A percentile compares a stretch with the other conserved stretches of the same genome.
These are phyloP conservation scores for Acronicta leporina DNA, from an alignment of 2,888 invertebrate species.

Conservation along the genomic window DNA sequence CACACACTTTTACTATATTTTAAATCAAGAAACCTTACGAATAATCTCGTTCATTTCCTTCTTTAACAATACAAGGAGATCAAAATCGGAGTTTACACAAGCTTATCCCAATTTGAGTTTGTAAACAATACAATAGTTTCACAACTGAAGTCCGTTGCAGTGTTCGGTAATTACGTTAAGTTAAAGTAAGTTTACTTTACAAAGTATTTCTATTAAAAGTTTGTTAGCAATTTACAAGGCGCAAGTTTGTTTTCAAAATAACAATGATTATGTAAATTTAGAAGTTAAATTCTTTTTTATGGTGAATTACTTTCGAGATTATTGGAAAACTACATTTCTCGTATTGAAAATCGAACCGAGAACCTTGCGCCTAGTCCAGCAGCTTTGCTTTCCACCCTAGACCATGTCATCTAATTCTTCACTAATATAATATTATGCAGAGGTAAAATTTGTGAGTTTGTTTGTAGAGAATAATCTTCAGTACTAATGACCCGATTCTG, in stretches of 20 bases:
- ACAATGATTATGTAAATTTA: background rate
- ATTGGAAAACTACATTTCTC: too few relatives aligned
- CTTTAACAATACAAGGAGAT: constrained; percentile 9
- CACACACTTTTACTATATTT: background rate
- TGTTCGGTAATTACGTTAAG: constrained; percentile 17
- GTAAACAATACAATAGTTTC: constrained; percentile 25
- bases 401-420: too few relatives aligned
- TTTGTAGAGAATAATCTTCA: too few relatives aligned
- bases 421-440: too few relatives aligned
- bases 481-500: too few relatives aligned
- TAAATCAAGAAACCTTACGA: background rate
- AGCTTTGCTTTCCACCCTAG: too few relatives aligned
- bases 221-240: background rate
- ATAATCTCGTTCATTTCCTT: constrained; percentile 26
- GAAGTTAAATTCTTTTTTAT: too few relatives aligned
- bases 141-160: constrained; percentile 8
- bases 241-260: constrained; percentile 10
- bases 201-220: constrained; percentile 25
- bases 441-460: too few relatives aligned
- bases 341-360: too few relatives aligned
- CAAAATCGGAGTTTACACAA: constrained; percentile 9
- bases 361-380: too few relatives aligned
- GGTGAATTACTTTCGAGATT: too few relatives aligned
- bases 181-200: constrained; percentile 14
- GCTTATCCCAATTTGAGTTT: constrained; percentile 13